Evolutionary conservation across 2,113 vertebrate genomes (phyloP).

Genomic region (Atlantisia rogersi): DNA sequence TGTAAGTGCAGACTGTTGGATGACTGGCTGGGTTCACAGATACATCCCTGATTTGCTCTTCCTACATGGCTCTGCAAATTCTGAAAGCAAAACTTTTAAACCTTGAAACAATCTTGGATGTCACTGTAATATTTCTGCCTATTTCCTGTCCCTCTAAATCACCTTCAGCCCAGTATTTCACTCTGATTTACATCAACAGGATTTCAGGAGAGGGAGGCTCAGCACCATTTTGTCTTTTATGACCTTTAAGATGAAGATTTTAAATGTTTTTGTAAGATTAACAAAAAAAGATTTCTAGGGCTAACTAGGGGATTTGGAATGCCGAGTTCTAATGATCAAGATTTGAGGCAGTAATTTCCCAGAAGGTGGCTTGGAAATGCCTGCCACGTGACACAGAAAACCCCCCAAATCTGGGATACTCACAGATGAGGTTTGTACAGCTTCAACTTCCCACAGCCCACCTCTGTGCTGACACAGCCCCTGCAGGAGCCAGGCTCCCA

Average conservation of each 20-base stretch:
- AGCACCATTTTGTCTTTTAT: neutral
- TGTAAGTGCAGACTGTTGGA: neutral
- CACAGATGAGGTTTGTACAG: neutral
- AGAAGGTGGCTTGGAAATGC: neutral
- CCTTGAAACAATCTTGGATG: neutral
- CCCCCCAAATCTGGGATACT: neutral
- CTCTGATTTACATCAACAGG: neutral
- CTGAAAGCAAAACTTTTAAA: neutral
- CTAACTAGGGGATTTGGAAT: slow-evolving; percentile 6
- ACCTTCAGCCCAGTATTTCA: neutral
- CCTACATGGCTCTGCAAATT: neutral
- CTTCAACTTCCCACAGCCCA: neutral
- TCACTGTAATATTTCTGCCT: neutral
- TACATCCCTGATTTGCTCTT: neutral
- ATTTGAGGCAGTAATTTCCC: neutral
- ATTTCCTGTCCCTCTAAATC: neutral
- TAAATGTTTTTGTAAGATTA: neutral
- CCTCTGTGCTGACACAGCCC: neutral
- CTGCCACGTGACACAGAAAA: neutral
- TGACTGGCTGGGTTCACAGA: neutral
- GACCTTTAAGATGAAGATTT: neutral
- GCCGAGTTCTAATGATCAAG: neutral
- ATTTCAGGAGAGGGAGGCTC: neutral
- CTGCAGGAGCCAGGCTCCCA: neutral
- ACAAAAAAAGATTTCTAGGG: neutral